Evolutionary conservation across 2,888 invertebrate species (phyloP), one percentile per base, ranked within the genome.

Genomic region (Apoderus coryli): DNA sequence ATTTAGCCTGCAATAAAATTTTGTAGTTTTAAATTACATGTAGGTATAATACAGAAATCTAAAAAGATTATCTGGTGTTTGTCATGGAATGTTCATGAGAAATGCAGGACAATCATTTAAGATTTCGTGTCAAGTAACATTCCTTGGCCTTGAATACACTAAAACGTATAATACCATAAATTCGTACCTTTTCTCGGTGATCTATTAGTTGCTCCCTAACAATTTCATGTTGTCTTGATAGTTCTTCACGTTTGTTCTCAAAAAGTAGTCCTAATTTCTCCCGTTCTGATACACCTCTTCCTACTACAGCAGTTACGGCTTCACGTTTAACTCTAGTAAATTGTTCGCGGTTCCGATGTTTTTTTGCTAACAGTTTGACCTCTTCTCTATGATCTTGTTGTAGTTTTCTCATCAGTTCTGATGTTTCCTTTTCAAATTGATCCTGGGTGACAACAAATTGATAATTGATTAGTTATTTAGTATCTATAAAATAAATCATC

Each of bases 301-400:
- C 82, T 40, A 93, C 89, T 4, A 89, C 76, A 46, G 76, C 69
- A 36, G 68, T 71, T 27, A 71, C 71, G 3, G 89, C 85, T 65
- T 90, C 79, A 50, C 89, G 62, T 56, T 86, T 88, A 56, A 82
- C 78, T 52, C 85, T 66, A 38, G 78, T 76, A 45, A 92, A 67
- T 55, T 93, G 93, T 44, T 85, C 89, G 46, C 89, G 81, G 57
- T 93, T 90, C 44, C 81, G 72, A 54, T 89, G 86, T 35, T 78
- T 78, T 54, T 88, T 84, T 13, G 81, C 76, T 36, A 93, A 62
- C 27, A 74, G 73, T 53, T 88, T 89, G 35, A 89, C 84, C 56
- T 92, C 90, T 45, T 81, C 84, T 42, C 86, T 75, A 37, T 86
- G 74, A 34, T 77, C 76, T 33, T 76, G 72, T 45, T 89, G 85